These are phyloP conservation scores for Threskiornis aethiopicus DNA, from an alignment of 2,797 vertebrate species.

Conservation along the genomic window DNA sequence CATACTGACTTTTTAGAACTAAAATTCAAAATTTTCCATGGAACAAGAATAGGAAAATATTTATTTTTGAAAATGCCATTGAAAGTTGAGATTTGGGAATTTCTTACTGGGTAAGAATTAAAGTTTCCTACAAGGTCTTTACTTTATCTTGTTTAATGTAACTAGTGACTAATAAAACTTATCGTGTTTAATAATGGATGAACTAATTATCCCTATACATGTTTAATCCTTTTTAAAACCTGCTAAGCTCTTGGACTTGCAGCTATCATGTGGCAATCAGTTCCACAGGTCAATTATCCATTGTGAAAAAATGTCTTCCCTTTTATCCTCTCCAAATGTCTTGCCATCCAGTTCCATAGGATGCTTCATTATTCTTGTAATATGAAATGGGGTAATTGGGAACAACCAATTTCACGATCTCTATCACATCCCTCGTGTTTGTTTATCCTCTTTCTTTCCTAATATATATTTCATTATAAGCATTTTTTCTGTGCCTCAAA, in stretches of 20 bases:
- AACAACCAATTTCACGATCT: conserved; percentile 20
- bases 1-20: not conserved
- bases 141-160: conserved; percentile 58
- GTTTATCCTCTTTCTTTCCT: conserved; percentile 12
- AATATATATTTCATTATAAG: not conserved
- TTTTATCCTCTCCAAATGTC: conserved; percentile 30
- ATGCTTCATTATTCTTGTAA: conserved; percentile 25
- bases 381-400: not conserved
- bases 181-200: conserved; percentile 68
- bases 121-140: conserved; percentile 32
- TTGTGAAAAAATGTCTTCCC: conserved; percentile 57
- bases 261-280: conserved; percentile 58
- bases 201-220: conserved; percentile 65
- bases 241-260: conserved; percentile 61
- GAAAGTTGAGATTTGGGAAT: not conserved
- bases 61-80: not conserved
- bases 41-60: not conserved
- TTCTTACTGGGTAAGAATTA: not conserved
- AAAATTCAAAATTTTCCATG: not conserved
- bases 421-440: conserved; percentile 3
- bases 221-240: conserved; percentile 68
- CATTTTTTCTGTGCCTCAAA: not conserved
- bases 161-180: conserved; percentile 64
- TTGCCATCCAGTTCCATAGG: conserved; percentile 16
- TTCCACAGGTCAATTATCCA: conserved; percentile 63